Base-by-base conservation (phyloP, 2,888 invertebrate genomes). In the Danaus chrysippus region DNA sequence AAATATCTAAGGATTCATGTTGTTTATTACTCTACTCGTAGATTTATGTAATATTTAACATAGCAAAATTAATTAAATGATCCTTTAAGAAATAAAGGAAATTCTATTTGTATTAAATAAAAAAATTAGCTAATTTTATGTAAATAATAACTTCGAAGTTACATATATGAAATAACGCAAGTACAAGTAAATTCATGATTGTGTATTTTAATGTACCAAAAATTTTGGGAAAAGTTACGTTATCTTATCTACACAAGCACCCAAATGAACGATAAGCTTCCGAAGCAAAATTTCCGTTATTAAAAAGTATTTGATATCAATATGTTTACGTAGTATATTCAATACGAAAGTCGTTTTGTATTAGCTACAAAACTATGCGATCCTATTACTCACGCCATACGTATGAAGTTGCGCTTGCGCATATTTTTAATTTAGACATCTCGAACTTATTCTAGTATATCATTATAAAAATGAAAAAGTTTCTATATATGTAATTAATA, bases 291-390 rank as follows among this genome's bases (percentile, higher is more conserved):
- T 42, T 42, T 9, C 58, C 46, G 42, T 46, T 41, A 15, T 57
- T 3, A 17, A 42, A 42, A 42, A n/a, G 9, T 55, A 55, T 42
- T 5, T 10, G 19, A 2, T 3, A 17, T 34, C 23, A 8, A 54
- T 23, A 34, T 34, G 23, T 23, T 23, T 23, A 23, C 5, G 42
- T 54, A 55, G 55, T 56, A 52, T 56, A 55, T 54, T 43, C 57
- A 15, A 23, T 44, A 46, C 23, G 10, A 56, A 53, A 41, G 44
- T 52, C 41, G 64, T 74, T 76, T 73, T 73, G 65, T 72, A 64
- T 56, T 73, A 73, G 70, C 74, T 72, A 74, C 62, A 74, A 74
- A 73, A 67, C 61, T 34, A 56, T 56, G 67, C 64, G 59, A 61
- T 60, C 49, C 61, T 65, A 65, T 72, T 73, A 71, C 70, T 73